A percentile compares a stretch with the other conserved stretches of the same genome.
These are phyloP conservation scores for Otus scops DNA, from an alignment of 2,797 vertebrate genomes.

Conservation along the genomic window DNA sequence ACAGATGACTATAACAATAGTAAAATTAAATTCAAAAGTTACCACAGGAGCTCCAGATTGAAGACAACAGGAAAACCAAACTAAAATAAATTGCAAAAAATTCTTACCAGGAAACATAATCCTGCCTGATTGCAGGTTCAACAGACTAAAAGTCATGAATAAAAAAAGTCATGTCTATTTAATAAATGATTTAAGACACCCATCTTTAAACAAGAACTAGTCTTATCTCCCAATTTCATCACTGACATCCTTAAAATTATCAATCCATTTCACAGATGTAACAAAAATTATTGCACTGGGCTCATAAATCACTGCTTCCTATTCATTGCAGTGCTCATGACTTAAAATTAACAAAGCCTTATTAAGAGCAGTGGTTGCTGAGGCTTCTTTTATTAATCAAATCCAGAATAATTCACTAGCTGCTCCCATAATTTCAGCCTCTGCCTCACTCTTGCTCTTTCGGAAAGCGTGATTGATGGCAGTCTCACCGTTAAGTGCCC, in stretches of 20 bases:
- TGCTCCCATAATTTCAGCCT: neutral
- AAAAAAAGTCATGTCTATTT: neutral
- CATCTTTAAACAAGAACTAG: slow-evolving; percentile 11
- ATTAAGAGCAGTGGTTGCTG: slow-evolving; percentile 23
- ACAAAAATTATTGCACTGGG: neutral
- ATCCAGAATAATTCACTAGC: slow-evolving; percentile 34
- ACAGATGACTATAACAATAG: neutral
- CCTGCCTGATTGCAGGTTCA: neutral
- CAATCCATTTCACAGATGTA: slow-evolving; percentile 44
- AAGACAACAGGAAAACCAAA: neutral
- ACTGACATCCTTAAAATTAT: slow-evolving; percentile 12
- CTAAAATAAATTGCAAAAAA: neutral
- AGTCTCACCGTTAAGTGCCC: slow-evolving; percentile 93
- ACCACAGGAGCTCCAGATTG: neutral
- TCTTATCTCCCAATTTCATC: neutral
- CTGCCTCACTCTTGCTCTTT: neutral
- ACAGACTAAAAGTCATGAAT: neutral
- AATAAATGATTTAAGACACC: neutral
- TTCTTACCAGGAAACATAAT: neutral
- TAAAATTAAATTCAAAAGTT: slow-evolving; percentile 7
- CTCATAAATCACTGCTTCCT: slow-evolving; percentile 44
- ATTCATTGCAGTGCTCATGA: neutral
- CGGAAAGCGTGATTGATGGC: slow-evolving; percentile 10
- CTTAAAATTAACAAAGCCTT: slow-evolving; percentile 63
- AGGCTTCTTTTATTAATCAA: slow-evolving; percentile 55